Base-by-base conservation (phyloP, 53 echinoderm and acorn worm genomes). In the Henricia sp. region DNA sequence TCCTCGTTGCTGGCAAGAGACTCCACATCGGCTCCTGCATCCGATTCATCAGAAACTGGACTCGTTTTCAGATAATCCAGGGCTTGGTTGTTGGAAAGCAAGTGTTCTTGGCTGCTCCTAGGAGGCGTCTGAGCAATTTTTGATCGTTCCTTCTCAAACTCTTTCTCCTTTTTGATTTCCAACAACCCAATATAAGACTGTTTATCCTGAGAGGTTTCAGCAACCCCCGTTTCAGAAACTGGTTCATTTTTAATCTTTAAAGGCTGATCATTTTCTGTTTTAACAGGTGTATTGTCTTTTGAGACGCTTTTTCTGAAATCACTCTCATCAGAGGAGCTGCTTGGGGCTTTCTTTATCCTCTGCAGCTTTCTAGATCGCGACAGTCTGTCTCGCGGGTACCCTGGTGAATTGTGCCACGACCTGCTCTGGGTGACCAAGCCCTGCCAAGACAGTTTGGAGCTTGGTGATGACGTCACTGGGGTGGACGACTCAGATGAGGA, bases 361-460 rank as follows among this genome's bases (percentile, higher is more conserved):
- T 43, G 14, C 25, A 16, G 44, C 48, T 16, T 43, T 37, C 44
- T 70, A 10, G 70, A 21, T 30, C n/a, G 44, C 6, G 70, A 70
- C 43, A 70, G 46, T 44, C 70, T 70, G 44, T 70, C 26, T 30
- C 46, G 43, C 27, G 70, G 70, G 26, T 76, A 76, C 59, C 59
- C 59, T 16, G 4, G 25, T 75, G 75, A 3, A 27, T 59, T 76
- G 16, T 40, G 3, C 57, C 37, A 8, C 14, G 76, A 14, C 20
- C 40, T 25, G 30, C 11, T 11, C 39, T 16, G 41, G 29, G 56
- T 76, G 29, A 29, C 56, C 13, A 33, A 60, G 33, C 10, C 11
- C 32, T 11, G 30, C 62, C 14, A 10, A 1, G 62, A 10, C 27
- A 23, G 55, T 23, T 19, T 67, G 3, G 17, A 38, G 6, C 1